These are phyloP conservation scores for Drosophila azteca DNA, from an alignment of 1,140 invertebrate species.

Conservation along the genomic window DNA sequence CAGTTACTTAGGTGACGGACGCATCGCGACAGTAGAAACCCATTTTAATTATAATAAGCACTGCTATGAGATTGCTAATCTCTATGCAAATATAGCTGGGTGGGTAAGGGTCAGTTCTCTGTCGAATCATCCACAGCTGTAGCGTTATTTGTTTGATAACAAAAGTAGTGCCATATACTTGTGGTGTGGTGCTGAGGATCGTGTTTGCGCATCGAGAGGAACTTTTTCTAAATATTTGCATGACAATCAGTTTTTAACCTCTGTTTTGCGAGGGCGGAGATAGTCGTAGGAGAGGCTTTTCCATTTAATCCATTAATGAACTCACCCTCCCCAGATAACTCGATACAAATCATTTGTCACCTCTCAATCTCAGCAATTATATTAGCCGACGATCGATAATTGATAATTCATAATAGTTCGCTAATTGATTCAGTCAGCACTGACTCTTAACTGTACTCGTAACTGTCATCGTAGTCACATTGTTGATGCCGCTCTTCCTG, in stretches of 20 bases:
- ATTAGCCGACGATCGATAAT: neutral
- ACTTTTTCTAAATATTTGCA: neutral
- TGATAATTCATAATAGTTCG: neutral
- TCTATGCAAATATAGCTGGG: conserved; percentile 9
- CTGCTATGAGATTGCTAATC: neutral
- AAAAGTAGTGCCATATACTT: neutral
- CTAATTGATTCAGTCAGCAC: conserved; percentile 10
- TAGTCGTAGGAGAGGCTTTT: too few relatives aligned
- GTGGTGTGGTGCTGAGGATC: conserved; percentile 13
- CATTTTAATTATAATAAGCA: conserved; percentile 1
- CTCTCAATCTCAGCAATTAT: neutral
- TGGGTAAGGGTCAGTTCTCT: conserved; percentile 10
- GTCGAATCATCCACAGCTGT: neutral
- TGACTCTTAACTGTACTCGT: neutral
- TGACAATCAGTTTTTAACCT: neutral
- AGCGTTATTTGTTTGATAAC: conserved; percentile 7
- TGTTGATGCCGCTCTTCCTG: too few relatives aligned
- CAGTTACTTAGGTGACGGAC: neutral
- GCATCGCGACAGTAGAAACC: neutral
- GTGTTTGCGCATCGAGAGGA: conserved; percentile 1
- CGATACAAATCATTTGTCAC: conserved; percentile 6
- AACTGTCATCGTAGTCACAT: too few relatives aligned
- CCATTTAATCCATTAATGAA: too few relatives aligned
- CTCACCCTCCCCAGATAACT: neutral
- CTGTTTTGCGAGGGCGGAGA: neutral